Evolutionary conservation across 2,113 vertebrate species (phyloP), one percentile per base, ranked within the genome.

Genomic region (Atrichornis clamosus): DNA sequence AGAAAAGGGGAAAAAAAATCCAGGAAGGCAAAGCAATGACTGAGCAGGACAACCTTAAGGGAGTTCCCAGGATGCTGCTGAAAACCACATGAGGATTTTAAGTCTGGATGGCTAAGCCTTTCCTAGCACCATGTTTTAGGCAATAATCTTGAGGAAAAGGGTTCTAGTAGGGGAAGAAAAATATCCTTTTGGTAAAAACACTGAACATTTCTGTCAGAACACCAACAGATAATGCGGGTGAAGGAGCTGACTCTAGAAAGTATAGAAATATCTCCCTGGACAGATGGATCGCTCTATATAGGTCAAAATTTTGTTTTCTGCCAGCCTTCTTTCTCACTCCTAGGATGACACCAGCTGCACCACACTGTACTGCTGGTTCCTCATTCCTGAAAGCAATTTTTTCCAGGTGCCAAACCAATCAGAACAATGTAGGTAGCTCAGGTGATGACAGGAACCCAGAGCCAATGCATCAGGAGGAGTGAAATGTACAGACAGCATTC

Each of bases 201-300:
- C 20, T 75, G 46, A 18, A 67, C 8, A 88, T 84, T 78, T 86
- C 55, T 78, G 9, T 63, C 39, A 81, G 75, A 86, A 62, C 7
- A 42, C 75, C 63, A 62, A 77, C 26, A 92, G 55, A 50, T 86
- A 58, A 83, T 70, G 58, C 4, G 7, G 39, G 30, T 39, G 44
- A 94, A 93, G 72, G 75, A 72, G 62, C 18, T 75, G 53, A 74
- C 44, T 60, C 56, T 58, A 67, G 56, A 52, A 88, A 84, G 9
- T 27, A 20, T 1, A 88, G 46, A 20, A 67, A 52, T 74, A 56
- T 89, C 89, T 80, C 44, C 32, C 53, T 81, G 55, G 86, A 84
- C 88, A 95, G 88, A 93, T 88, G 88, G 92, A 96, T 72, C 1
- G 2, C 60, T 89, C 83, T 96, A 84, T 93, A 42, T 92, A 96